These are phyloP conservation scores for Bombyx huttoni DNA, from an alignment of 2,888 invertebrate genomes.

Conservation along the genomic window DNA sequence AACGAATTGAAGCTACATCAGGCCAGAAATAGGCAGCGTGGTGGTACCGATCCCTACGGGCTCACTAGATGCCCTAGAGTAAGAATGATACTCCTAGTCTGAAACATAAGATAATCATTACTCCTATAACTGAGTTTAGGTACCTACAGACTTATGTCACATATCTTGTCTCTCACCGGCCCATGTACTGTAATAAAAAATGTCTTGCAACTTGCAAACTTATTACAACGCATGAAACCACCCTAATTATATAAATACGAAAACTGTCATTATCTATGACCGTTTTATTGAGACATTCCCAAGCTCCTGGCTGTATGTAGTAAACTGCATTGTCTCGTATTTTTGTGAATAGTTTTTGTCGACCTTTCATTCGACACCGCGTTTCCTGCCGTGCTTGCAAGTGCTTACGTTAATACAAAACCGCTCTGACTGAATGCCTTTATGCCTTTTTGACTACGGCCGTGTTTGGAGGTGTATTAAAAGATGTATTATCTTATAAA, in stretches of 20 bases:
- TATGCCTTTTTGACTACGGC: constrained; percentile 65
- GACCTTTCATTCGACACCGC: constrained; percentile 54
- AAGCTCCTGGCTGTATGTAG: constrained; percentile 35
- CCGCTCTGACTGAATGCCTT: constrained; percentile 45
- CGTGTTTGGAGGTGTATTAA: constrained; percentile 48
- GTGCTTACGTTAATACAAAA: constrained; percentile 37
- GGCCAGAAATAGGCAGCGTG: too few species aligned
- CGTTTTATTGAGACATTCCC: constrained; percentile 20
- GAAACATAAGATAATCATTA: too few species aligned
- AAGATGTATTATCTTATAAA: constrained; percentile 40
- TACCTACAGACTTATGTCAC: too few species aligned
- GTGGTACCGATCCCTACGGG: too few species aligned
- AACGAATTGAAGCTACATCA: too few species aligned
- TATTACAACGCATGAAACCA: not conserved
- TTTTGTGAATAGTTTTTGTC: constrained; percentile 31
- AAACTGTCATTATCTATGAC: constrained; percentile 15
- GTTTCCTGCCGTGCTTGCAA: constrained; percentile 65
- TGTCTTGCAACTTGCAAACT: too few species aligned
- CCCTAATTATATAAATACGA: constrained; percentile 1
- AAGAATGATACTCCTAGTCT: too few species aligned
- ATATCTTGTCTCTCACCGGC: not conserved
- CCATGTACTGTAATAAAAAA: too few species aligned
- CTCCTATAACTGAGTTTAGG: too few species aligned
- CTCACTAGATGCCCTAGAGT: too few species aligned
- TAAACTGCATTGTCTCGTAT: constrained; percentile 33